Conservation (phyloP, 30 jellyfish, hydroid and myxozoan genomes). For the Nemopilema nomurai region DNA sequence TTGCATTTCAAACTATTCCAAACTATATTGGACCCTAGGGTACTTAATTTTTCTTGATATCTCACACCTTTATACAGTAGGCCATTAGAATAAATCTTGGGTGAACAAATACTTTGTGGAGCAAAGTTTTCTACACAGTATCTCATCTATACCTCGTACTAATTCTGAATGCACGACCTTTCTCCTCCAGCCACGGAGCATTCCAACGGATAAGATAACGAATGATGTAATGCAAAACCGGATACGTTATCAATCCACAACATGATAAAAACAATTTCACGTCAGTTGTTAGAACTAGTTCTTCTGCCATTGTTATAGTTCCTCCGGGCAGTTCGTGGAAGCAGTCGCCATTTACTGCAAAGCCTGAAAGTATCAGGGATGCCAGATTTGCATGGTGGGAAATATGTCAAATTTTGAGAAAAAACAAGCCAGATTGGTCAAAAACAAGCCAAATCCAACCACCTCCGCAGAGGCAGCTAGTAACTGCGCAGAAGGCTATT, state of each 20-base stretch:
- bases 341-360: too few relatives aligned
- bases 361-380: background rate
- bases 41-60: too few relatives aligned
- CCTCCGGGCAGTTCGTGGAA: background rate
- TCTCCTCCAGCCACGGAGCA: conserved; percentile 14
- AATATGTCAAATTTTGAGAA: conserved; percentile 24
- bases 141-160: conserved; percentile 55
- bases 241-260: conserved; percentile 20
- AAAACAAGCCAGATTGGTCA: conserved; percentile 35
- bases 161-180: conserved; percentile 33
- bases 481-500: conserved; percentile 36
- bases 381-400: conserved; percentile 42
- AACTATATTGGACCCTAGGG: too few relatives aligned
- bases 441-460: conserved; percentile 19
- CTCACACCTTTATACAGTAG: too few relatives aligned
- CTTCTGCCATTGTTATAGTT: background rate
- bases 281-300: background rate
- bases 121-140: too few relatives aligned
- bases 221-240: conserved; percentile 22
- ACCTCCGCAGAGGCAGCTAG: conserved; percentile 37
- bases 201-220: background rate
- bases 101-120: too few relatives aligned
- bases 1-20: too few relatives aligned
- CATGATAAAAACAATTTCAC: conserved; percentile 9
- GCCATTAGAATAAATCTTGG: background rate